Base-by-base conservation (phyloP, 2,888 invertebrate genomes). In the Brachycybe producta region DNA sequence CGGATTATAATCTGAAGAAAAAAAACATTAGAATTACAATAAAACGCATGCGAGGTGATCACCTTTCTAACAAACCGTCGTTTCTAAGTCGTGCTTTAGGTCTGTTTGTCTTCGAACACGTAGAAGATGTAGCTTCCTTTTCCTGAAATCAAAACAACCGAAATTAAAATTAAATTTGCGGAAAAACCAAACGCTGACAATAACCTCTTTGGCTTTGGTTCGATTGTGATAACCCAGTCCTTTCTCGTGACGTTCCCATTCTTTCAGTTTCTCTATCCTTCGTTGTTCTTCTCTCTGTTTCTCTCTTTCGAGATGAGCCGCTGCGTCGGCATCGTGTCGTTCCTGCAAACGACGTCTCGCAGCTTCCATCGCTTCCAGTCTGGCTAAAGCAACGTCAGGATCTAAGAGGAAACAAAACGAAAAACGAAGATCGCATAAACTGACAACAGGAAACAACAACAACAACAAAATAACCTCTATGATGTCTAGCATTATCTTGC, bases 1-100 rank as follows among this genome's bases (percentile, higher is more conserved):
- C 7, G 44, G 44, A 44, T 44, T 44, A 32, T 44, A 44, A 32
- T 44, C 44, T 44, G n/a, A 44, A 44, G 19, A 43, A 28, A 28
- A 43, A 36, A 8, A 36, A 15, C 15, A 7, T 26, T 21, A 15
- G 13, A n/a, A 42, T 23, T 26, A 27, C 17, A 24, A 3, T n/a
- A 15, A 42, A 42, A 17, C 2, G 3, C 15, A 13, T 30, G 2
- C 19, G 30, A 5, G 11, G 19, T 15, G 5, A 13, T 43, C 7
- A 23, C 11, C 23, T n/a, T 2, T 27, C 19, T 24, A 26, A 8
- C 15, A 42, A 26, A 44, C 44, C 44, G 32, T 44, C 32, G 21
- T 27, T 23, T 17, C 32, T 23, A 8, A 44, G 15, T 15, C 32
- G 17, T 5, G 27, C 15, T 21, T 44, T 44, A 17, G 44, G 44